Conservation (phyloP, 2,888 invertebrate genomes). For the Sepiola atlantica region DNA sequence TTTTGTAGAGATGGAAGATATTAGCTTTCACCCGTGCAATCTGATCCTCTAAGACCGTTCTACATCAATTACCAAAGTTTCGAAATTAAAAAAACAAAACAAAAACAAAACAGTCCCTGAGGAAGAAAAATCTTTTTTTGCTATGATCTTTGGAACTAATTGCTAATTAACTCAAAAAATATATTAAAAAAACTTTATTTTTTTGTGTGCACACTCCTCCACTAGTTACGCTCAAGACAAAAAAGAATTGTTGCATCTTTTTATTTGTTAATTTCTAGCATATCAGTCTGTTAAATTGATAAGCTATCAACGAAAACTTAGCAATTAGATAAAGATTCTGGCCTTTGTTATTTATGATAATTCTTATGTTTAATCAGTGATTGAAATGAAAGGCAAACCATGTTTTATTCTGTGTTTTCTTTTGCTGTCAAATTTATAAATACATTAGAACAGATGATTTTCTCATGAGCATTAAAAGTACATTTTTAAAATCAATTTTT, state of each 20-base stretch:
- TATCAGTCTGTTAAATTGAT: neutral
- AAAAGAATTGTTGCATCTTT: neutral
- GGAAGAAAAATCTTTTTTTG: neutral
- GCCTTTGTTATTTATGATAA: neutral
- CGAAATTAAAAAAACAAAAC: neutral
- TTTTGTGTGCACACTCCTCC: neutral
- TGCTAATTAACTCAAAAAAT: constrained; percentile 9
- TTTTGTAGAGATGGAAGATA: neutral
- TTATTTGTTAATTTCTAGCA: neutral
- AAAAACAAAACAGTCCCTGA: neutral
- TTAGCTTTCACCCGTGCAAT: neutral
- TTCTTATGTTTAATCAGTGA: neutral
- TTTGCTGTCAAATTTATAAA: too few relatives aligned
- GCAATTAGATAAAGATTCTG: constrained; percentile 32
- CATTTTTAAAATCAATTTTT: too few relatives aligned
- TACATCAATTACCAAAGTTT: neutral
- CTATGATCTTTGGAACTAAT: constrained; percentile 13
- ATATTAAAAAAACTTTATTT: neutral
- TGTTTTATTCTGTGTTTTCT: neutral
- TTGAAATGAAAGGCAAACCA: neutral
- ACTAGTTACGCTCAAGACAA: neutral
- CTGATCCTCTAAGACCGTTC: neutral
- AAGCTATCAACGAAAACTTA: constrained; percentile 13
- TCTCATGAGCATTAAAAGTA: too few relatives aligned
- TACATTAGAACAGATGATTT: too few relatives aligned